Conservation (phyloP, 2,888 invertebrate species). For the Eudiplozoon nipponicum region DNA sequence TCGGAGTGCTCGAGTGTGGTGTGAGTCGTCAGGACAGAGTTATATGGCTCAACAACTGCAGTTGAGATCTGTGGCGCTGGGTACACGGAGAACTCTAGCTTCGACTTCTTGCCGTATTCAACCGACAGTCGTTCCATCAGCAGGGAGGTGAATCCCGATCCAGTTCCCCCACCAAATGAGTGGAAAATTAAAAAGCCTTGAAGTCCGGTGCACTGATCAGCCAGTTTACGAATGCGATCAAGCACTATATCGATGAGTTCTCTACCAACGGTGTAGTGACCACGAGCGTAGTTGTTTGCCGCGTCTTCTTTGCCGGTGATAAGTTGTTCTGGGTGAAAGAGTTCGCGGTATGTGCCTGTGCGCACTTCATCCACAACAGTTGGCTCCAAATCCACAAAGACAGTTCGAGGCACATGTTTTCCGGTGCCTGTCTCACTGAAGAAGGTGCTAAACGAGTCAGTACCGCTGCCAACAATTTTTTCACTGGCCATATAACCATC, state of each 20-base stretch:
- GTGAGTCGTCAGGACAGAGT: slow-evolving; percentile 67
- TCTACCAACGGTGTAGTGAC: slow-evolving; percentile 22
- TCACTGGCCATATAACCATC: slow-evolving; percentile 35
- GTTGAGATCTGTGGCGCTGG: slow-evolving; percentile 22
- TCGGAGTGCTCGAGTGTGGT: slow-evolving; percentile 66
- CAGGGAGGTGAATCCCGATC: slow-evolving; percentile 23
- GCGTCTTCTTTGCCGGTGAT: slow-evolving; percentile 22
- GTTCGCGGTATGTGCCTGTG: slow-evolving; percentile 20
- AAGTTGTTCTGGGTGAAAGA: slow-evolving; percentile 22
- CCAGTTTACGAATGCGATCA: slow-evolving; percentile 27
- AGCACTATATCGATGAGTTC: slow-evolving; percentile 21
- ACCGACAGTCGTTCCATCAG: slow-evolving; percentile 35
- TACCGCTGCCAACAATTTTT: slow-evolving; percentile 37
- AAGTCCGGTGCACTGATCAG: slow-evolving; percentile 18
- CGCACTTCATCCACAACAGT: slow-evolving; percentile 39
- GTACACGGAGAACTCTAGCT: slow-evolving; percentile 24
- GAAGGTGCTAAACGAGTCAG: slow-evolving; percentile 47
- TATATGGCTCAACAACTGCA: slow-evolving; percentile 33
- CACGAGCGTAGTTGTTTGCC: slow-evolving; percentile 22
- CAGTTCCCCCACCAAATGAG: slow-evolving; percentile 21
- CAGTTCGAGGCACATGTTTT: slow-evolving; percentile 61
- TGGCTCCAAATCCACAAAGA: slow-evolving; percentile 67
- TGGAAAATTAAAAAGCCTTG: slow-evolving; percentile 44
- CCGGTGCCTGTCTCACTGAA: slow-evolving; percentile 50
- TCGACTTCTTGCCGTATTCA: slow-evolving; percentile 32